These are phyloP conservation scores for Xylocampa areola DNA, from an alignment of 2,888 invertebrate genomes.

Conservation along the genomic window DNA sequence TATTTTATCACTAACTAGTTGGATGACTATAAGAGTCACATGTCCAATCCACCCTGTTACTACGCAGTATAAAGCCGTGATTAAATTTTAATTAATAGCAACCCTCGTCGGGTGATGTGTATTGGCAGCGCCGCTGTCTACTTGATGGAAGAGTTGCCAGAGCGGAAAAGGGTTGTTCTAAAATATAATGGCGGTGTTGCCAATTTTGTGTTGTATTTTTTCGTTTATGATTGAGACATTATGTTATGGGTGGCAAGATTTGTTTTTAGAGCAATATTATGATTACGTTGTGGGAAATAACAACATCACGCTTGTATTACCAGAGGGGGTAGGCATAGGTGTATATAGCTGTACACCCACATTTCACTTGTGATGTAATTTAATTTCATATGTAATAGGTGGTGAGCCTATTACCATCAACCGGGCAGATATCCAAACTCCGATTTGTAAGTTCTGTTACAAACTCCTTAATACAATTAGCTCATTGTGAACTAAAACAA, in stretches of 20 bases:
- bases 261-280: no score
- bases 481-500: constrained; percentile 10
- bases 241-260: no score
- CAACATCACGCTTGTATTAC: no score
- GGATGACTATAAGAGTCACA: background rate
- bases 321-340: no score
- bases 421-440: constrained; percentile 1
- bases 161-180: constrained; percentile 44
- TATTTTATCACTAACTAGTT: background rate
- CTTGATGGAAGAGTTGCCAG: no score
- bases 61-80: constrained; percentile 34
- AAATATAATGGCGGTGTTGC: constrained; percentile 31
- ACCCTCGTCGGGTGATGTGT: constrained; percentile 32
- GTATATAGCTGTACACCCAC: no score
- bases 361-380: no score
- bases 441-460: no score
- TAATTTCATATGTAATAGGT: no score
- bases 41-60: constrained; percentile 2
- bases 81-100: constrained; percentile 51
- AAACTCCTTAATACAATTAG: no score
- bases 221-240: constrained; percentile 10
- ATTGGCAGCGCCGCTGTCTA: constrained; percentile 33
- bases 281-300: no score
- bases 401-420: no score
- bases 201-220: constrained; percentile 24